Percentiles rank a stretch among this genome's conserved stretches.
phyloP scores from a whole-genome alignment of 2,797 vertebrate species.

The Mormyrops boulengeri region DNA sequence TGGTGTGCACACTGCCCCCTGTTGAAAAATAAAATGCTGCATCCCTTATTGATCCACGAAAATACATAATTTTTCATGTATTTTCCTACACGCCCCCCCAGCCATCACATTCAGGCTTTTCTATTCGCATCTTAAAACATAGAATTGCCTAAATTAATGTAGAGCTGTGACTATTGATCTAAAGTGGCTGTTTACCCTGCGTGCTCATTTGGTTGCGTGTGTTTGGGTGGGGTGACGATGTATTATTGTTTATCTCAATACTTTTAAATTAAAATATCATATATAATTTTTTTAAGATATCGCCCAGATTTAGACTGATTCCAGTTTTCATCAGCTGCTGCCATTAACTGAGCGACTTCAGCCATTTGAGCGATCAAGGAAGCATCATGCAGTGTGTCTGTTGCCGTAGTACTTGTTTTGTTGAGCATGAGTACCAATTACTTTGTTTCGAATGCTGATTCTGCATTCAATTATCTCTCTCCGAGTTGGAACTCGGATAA shows the following conservation, averaged over 20 bases:
- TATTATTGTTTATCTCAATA: background rate
- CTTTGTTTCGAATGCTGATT: background rate
- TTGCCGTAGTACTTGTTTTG: background rate
- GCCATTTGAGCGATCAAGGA: background rate
- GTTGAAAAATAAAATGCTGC: background rate
- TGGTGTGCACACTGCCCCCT: background rate
- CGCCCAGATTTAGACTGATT: background rate
- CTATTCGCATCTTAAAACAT: too few species aligned
- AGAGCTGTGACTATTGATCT: background rate
- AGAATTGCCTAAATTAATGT: background rate
- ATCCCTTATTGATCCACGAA: background rate
- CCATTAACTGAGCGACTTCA: background rate
- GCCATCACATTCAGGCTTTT: too few species aligned
- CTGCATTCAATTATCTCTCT: too few species aligned
- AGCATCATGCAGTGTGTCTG: background rate
- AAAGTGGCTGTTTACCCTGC: background rate
- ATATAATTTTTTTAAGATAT: background rate
- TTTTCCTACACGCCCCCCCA: background rate
- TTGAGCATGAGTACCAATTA: background rate
- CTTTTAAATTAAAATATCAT: background rate
- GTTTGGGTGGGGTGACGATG: background rate
- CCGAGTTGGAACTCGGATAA: too few species aligned
- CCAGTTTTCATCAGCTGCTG: background rate
- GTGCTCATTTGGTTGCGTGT: background rate
- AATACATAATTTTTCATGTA: background rate